Conservation (phyloP, 92 coral and sea anemone genomes). For the Porites lobata region DNA sequence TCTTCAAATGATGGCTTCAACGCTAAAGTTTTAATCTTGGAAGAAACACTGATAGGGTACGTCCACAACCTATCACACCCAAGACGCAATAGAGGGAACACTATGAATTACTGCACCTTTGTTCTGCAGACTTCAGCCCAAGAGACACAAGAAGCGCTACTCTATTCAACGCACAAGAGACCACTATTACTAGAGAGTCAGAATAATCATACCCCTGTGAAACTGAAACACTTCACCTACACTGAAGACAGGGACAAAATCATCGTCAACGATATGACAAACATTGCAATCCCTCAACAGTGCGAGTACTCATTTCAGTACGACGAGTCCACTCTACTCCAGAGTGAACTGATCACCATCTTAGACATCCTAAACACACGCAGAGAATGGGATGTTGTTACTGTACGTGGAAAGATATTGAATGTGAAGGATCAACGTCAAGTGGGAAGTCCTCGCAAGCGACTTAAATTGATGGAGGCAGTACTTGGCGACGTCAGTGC, state of each 20-base stretch:
- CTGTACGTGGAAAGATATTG: conserved; percentile 30
- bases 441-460: conserved; percentile 34
- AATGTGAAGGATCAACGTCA: conserved; percentile 24
- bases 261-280: conserved; percentile 66
- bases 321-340: not conserved
- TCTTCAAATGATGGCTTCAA: conserved; percentile 15
- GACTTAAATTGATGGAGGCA: conserved; percentile 16
- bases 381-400: conserved; percentile 36
- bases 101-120: conserved; percentile 53
- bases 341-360: conserved; percentile 33
- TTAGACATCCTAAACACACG: conserved; percentile 30
- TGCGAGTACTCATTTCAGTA: conserved; percentile 63
- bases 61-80: conserved; percentile 45
- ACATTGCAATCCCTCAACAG: conserved; percentile 49
- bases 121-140: conserved; percentile 49
- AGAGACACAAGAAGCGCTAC: conserved; percentile 45
- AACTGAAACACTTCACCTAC: conserved; percentile 44
- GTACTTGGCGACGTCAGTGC: conserved; percentile 15
- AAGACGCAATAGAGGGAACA: conserved; percentile 32
- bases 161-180: conserved; percentile 64
- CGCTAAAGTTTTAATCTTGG: conserved; percentile 37
- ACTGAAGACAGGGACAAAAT: conserved; percentile 51
- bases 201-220: conserved; percentile 52
- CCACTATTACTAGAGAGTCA: conserved; percentile 52
- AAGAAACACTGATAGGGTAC: conserved; percentile 63